A percentile compares a stretch with the other conserved stretches of the same genome.
Evolutionary conservation across 2,113 vertebrate genomes (phyloP).

Genomic region (Abramis brama): DNA sequence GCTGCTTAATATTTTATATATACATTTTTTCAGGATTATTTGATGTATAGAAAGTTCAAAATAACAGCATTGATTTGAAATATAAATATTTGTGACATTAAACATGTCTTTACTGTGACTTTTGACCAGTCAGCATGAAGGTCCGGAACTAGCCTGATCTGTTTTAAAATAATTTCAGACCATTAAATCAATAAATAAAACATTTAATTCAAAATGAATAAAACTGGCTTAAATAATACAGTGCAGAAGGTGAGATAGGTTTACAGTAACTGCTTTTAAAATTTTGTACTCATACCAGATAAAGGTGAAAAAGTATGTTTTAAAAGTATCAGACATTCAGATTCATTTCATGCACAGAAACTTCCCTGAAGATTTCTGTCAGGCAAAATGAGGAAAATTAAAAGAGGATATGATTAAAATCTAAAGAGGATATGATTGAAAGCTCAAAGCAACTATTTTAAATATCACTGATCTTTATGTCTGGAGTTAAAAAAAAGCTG

Average conservation of each 20-base stretch:
- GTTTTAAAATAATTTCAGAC: no score
- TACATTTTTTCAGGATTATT: no score
- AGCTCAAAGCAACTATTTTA: constrained; percentile 3
- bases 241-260: not conserved
- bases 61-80: no score
- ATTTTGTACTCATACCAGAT: not conserved
- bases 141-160: no score
- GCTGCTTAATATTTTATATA: not conserved
- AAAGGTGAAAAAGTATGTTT: no score
- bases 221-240: no score
- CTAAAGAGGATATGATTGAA: constrained; percentile 8
- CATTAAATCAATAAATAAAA: not conserved
- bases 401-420: not conserved
- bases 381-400: constrained; percentile 33
- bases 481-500: not conserved
- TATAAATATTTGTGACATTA: no score
- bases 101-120: no score
- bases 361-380: constrained; percentile 25
- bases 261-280: not conserved
- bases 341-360: constrained; percentile 22
- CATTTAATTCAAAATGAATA: not conserved
- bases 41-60: no score
- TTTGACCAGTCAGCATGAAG: no score
- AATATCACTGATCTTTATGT: constrained; percentile 3
- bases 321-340: not conserved